Conservation (phyloP, 2,888 invertebrate species). For the Malacosoma neustria region DNA sequence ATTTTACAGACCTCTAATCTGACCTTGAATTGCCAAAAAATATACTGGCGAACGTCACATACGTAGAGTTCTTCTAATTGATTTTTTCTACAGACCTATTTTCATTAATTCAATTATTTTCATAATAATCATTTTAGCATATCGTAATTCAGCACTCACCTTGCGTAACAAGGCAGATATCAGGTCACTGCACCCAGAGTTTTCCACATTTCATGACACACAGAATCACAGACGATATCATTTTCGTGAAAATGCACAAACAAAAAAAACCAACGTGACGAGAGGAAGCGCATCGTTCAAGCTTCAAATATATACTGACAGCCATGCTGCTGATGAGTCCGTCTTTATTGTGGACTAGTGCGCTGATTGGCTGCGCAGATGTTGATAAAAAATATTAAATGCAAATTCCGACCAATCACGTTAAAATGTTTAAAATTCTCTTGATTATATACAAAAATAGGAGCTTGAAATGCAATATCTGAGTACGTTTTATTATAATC, state of each 20-base stretch:
- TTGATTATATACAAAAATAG: conserved; percentile 46
- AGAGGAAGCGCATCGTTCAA: conserved; percentile 90
- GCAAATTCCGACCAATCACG: conserved; percentile 42
- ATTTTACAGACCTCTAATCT: conserved; percentile 30
- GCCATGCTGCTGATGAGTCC: conserved; percentile 92
- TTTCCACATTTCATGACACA: conserved; percentile 69
- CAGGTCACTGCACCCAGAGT: conserved; percentile 70
- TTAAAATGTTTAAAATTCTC: conserved; percentile 37
- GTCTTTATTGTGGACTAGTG: conserved; percentile 84
- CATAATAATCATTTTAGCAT: conserved; percentile 3
- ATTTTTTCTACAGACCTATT: conserved; percentile 41
- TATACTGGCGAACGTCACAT: conserved; percentile 41
- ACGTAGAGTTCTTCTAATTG: conserved; percentile 40
- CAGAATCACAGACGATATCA: conserved; percentile 72
- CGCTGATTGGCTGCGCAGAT: conserved; percentile 76
- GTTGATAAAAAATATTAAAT: conserved; percentile 40
- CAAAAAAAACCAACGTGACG: conserved; percentile 78
- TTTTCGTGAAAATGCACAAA: conserved; percentile 69
- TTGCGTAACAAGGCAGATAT: conserved; percentile 43
- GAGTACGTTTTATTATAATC: conserved; percentile 17
- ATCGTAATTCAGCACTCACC: conserved; percentile 33
- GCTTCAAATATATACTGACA: conserved; percentile 98
- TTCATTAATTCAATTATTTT: background rate
- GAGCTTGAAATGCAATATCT: conserved; percentile 23
- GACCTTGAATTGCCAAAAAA: conserved; percentile 47